A percentile compares a stretch with the other conserved stretches of the same genome.
These are phyloP conservation scores for Myopa tessellatipennis DNA, from an alignment of 2,888 invertebrate species.

Conservation along the genomic window DNA sequence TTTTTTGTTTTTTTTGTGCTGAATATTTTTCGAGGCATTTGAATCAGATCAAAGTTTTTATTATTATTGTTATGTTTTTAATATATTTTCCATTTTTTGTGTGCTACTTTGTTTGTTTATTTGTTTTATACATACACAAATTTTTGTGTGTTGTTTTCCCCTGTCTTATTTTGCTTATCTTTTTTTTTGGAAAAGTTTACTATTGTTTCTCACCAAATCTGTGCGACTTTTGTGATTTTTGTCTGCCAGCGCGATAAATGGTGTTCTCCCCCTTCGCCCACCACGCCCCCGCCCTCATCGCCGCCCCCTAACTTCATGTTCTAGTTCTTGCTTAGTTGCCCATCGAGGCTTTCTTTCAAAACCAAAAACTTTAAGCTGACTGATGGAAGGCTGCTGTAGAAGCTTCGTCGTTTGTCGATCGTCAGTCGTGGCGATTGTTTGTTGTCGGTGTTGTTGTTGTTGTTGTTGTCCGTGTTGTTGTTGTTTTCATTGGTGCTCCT, in stretches of 20 bases:
- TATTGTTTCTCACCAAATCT: conserved; percentile 16
- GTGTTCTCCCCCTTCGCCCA: conserved; percentile 33
- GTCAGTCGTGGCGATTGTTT: conserved; percentile 21
- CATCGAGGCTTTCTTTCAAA: background rate
- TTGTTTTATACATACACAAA: too few species aligned
- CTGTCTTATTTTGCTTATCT: background rate
- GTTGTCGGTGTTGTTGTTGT: conserved; percentile 6
- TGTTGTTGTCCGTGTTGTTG: too few species aligned
- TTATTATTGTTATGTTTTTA: background rate
- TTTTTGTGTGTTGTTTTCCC: too few species aligned
- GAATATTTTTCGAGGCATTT: conserved; percentile 18
- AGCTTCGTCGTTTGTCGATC: conserved; percentile 32
- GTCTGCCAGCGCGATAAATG: conserved; percentile 18
- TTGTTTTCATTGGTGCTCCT: background rate
- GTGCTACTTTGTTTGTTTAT: too few species aligned
- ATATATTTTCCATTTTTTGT: too few species aligned
- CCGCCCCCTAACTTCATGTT: background rate
- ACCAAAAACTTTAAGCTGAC: background rate
- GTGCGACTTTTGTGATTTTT: conserved; percentile 34
- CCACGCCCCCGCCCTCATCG: background rate
- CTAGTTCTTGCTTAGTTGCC: background rate
- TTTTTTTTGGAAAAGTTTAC: background rate
- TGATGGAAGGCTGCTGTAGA: conserved; percentile 26
- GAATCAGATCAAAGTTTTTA: conserved; percentile 24
- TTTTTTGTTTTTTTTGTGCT: background rate